Percentiles rank a stretch among this genome's conserved stretches.
These are phyloP conservation scores for Drosophila anceps DNA, from an alignment of 2,888 invertebrate genomes.

Conservation along the genomic window DNA sequence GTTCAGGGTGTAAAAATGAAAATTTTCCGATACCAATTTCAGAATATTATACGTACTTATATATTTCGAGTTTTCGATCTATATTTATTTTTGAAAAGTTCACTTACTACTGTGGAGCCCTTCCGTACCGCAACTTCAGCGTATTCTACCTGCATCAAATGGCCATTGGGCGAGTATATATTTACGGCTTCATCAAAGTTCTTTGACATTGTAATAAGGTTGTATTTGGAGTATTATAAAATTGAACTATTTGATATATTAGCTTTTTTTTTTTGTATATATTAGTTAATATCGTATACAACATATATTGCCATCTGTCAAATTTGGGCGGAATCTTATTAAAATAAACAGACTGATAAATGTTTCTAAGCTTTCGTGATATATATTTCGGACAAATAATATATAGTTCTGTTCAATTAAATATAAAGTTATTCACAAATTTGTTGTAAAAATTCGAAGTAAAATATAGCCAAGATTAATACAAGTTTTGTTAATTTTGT, in stretches of 20 bases:
- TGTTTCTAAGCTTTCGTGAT: not conserved
- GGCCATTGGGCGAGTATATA: slow-evolving; percentile 99
- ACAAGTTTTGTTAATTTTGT: not conserved
- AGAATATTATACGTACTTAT: no score
- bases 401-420: not conserved
- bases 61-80: no score
- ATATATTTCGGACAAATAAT: not conserved
- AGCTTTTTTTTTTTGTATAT: not conserved
- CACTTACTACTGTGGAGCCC: slow-evolving; percentile 98
- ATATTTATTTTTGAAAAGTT: not conserved
- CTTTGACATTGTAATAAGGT: not conserved
- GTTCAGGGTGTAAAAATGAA: no score
- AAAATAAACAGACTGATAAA: not conserved
- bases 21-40: no score
- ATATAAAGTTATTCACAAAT: no score
- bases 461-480: no score
- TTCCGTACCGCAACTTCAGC: slow-evolving; percentile 99
- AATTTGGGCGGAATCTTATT: not conserved
- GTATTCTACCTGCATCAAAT: slow-evolving; percentile 99
- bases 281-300: not conserved
- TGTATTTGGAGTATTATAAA: not conserved
- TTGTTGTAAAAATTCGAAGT: no score
- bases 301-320: not conserved
- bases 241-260: not conserved
- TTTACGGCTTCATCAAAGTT: slow-evolving; percentile 96